Base-by-base conservation (phyloP, 2,888 invertebrate genomes). In the Pammene aurita region DNA sequence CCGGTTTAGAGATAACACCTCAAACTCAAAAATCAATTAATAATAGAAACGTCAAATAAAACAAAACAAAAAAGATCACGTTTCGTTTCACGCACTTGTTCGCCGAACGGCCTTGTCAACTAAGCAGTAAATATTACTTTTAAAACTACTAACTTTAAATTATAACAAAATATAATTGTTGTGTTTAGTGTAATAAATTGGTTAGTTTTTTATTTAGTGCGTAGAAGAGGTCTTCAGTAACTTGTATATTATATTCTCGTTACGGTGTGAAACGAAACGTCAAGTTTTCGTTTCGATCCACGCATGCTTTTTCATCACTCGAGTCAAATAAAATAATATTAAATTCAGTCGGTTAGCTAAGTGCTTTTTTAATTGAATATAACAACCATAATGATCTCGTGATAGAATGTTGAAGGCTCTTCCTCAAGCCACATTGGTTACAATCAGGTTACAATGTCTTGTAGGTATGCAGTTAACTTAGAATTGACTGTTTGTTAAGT, bases 371-470 rank as follows among this genome's bases (percentile, higher is more conserved):
- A 78, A 82, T 79, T 77, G 78, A 57, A 74, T 81, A 82, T 81
- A 83, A 80, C 79, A 82, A 74, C 77, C 77, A 81, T 82, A 80
- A 77, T 76, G 81, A 82, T 84, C 82, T 84, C 83, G 80, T 81
- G 84, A 81, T 81, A 81, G 75, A 81, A 80, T 80, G 80, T 78
- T 83, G 87, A 89, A 89, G 89, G 89, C 84, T 88, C 88, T 89
- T 89, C 89, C 89, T 87, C 75, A 72, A 73, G 62, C 72, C 18
- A 73, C 71, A 71, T 70, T 70, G 61, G 71, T 34, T 54, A 54
- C 34, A 54, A 54, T 54, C 70, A 70, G 61, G 71, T 34, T 54
- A 54, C 34, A 54, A 54, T 54, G 34, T n/a, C 54, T 52, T 52
- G 52, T 57, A 54, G 42, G 62, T 67, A 48, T 56, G 55, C 57